Evolutionary conservation across 2,797 vertebrate species (phyloP).

Genomic region (Pteronotus mesoamericanus): DNA sequence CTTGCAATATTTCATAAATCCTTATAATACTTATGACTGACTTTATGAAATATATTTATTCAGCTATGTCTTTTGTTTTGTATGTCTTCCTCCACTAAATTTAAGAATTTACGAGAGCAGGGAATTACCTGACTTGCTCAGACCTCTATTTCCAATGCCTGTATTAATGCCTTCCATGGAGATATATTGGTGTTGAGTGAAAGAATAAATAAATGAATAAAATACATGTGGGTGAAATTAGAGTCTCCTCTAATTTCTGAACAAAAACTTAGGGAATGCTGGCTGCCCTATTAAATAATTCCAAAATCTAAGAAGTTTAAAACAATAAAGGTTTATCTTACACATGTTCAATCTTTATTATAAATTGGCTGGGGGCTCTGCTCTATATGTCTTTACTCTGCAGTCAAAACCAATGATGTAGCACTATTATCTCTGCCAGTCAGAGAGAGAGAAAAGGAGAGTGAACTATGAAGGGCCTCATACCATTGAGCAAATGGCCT

Average conservation of each 20-base stretch:
- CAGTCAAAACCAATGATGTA: accelerated
- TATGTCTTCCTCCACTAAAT: background rate
- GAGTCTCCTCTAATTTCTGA: background rate
- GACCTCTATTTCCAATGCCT: background rate
- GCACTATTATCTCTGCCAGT: background rate
- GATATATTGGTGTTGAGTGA: background rate
- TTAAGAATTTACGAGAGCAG: background rate
- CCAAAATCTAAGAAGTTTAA: background rate
- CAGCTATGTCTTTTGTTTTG: background rate
- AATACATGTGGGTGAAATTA: background rate
- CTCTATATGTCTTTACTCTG: background rate
- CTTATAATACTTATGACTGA: background rate
- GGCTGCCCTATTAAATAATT: background rate
- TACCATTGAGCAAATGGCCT: background rate
- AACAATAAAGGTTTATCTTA: background rate
- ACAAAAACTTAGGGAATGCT: background rate
- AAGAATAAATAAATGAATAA: background rate
- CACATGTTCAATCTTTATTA: background rate
- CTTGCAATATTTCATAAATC: background rate
- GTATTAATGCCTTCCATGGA: background rate
- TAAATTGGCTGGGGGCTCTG: accelerated
- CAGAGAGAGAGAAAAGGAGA: background rate
- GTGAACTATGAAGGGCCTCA: background rate
- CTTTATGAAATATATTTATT: background rate
- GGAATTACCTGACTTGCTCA: background rate